A percentile compares a stretch with the other conserved stretches of the same genome.
Evolutionary conservation across 2,888 invertebrate genomes (phyloP).

Genomic region (Dioctria rufipes): DNA sequence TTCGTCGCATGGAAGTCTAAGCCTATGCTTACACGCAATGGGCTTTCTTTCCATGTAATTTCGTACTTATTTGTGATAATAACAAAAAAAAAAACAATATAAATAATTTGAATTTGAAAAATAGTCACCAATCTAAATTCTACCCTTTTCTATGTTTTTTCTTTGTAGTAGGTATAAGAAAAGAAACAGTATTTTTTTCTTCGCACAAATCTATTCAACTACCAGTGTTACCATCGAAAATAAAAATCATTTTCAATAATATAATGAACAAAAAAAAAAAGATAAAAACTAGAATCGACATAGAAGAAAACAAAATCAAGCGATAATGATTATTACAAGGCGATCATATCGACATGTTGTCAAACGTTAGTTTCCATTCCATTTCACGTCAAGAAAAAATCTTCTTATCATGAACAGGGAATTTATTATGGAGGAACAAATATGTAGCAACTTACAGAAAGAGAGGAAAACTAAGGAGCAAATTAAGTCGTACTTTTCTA

Average conservation of each 20-base stretch:
- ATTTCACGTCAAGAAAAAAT: not conserved
- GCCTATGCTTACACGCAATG: no score
- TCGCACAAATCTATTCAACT: no score
- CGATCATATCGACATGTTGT: not conserved
- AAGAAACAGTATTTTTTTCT: no score
- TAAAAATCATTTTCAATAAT: no score
- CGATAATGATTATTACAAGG: not conserved
- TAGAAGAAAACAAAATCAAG: not conserved
- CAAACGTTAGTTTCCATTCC: not conserved
- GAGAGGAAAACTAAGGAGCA: conserved; percentile 21
- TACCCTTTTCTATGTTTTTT: no score
- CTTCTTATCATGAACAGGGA: not conserved
- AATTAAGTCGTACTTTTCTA: not conserved
- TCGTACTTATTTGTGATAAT: not conserved
- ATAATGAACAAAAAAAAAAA: not conserved
- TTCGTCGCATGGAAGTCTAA: no score
- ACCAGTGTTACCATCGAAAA: no score
- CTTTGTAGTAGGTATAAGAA: no score
- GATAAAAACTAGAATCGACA: no score
- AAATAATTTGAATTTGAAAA: not conserved
- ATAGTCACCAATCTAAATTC: no score
- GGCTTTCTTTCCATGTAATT: not conserved
- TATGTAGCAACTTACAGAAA: not conserved
- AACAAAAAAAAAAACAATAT: no score
- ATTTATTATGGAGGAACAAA: not conserved